Percentiles rank a stretch among this genome's conserved stretches.
Evolutionary conservation across 1,140 invertebrate species (phyloP).

Genomic region (Lepeophtheirus salmonis): DNA sequence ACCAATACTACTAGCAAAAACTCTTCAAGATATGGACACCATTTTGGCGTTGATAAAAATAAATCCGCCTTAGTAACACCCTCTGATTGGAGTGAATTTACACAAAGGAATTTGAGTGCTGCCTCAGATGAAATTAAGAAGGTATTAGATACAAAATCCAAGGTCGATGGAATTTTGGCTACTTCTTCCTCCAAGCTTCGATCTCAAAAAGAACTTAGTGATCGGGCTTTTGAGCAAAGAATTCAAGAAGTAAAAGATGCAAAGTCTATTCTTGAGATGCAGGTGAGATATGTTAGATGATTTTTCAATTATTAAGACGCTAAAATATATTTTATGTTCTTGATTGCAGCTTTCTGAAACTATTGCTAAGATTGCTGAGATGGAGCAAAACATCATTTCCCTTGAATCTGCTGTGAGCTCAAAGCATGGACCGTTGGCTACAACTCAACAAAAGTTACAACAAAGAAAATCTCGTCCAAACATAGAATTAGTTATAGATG

Average conservation of each 20-base stretch:
- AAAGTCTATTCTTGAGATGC: constrained; percentile 7
- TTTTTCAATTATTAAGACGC: too few species aligned
- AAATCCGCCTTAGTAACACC: not conserved
- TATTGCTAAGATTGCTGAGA: constrained; percentile 5
- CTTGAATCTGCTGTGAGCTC: not conserved
- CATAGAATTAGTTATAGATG: constrained; percentile 3
- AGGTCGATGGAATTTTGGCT: constrained; percentile 3
- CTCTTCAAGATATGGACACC: not conserved
- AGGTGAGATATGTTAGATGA: not conserved
- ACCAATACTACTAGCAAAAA: not conserved
- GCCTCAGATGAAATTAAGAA: not conserved
- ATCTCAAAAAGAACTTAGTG: constrained; percentile 12
- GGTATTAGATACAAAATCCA: not conserved
- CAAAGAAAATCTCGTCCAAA: constrained; percentile 10
- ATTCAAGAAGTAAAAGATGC: constrained; percentile 8
- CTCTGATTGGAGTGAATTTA: constrained; percentile 3
- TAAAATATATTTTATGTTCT: too few species aligned
- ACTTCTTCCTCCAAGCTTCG: constrained; percentile 1
- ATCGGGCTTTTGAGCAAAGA: constrained; percentile 11
- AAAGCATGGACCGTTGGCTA: constrained; percentile 12
- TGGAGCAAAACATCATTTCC: constrained; percentile 8
- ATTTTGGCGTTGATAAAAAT: not conserved
- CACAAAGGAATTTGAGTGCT: not conserved
- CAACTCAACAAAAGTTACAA: constrained; percentile 7
- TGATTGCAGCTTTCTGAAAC: constrained; percentile 11